Base-by-base conservation (phyloP, 2,888 invertebrate genomes). In the Rhodophaea formosa region DNA sequence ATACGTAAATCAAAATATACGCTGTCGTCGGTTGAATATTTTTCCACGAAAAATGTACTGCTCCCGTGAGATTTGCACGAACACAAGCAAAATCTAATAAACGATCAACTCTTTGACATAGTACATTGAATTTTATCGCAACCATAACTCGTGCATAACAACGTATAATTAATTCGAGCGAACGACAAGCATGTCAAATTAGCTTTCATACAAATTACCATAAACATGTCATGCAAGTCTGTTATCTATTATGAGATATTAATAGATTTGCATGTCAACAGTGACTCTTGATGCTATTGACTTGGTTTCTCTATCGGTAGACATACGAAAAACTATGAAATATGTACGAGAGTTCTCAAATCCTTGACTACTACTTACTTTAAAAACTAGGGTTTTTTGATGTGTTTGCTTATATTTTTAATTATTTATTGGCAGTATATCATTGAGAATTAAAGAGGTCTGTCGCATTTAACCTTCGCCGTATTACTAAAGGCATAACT, bases 171-270 rank as follows among this genome's bases (percentile, higher is more conserved):
- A 39, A 56, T 47, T 56, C 16, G 23, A 17, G 16, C 23, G 47
- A 47, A 56, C 29, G 46, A 46, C 47, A 35, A 54, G 30, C 46
- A 17, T 56, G 56, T 56, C 46, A 47, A 56, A 46, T 47, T 56
- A 56, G 39, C 56, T 56, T 56, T 56, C 56, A 56, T 47, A 46
- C 55, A 46, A 46, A 56, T 56, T 39, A 47, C 35, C 46, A 56
- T 56, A 56, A 46, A 39, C 46, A 56, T 55, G 55, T 46, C 55
- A 55, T 55, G 55, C 35, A 55, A 55, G 46, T 54, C 45, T 45
- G 29, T 45, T 56, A 56, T 56, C 47, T 53, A 53, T 42, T 42
- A 14, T 0, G 35, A 15, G 42, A 29, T 53, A 53, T 29, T 44
- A 30, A 53, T 43, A 43, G 53, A 51, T 32, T 16, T 49, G 30